phyloP scores from a whole-genome alignment of 2,888 invertebrate species.

The Sminthurides aquaticus region DNA sequence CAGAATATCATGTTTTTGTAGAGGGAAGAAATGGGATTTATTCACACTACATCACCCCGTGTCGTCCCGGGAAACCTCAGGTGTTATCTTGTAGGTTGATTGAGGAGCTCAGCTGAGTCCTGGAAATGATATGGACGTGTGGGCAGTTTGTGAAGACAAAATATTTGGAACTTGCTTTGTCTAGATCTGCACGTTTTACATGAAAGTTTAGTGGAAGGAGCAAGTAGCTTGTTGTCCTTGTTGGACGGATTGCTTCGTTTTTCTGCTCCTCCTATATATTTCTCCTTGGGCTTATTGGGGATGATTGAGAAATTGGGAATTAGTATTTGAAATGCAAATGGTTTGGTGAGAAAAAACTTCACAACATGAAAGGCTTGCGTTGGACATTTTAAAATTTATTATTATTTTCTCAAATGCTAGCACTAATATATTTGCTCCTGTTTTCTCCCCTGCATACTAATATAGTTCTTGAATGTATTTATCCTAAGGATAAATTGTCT shows the following conservation, averaged over 20 bases:
- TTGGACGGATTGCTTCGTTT: too few relatives aligned
- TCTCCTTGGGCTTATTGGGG: background rate
- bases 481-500: background rate
- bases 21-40: background rate
- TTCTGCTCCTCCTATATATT: background rate
- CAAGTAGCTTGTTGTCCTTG: too few relatives aligned
- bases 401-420: conserved; percentile 8
- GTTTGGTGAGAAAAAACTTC: background rate
- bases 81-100: background rate
- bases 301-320: background rate
- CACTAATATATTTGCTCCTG: conserved; percentile 18
- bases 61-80: background rate
- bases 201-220: too few relatives aligned
- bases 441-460: conserved; percentile 17
- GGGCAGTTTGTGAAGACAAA: background rate
- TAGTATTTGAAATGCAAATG: too few relatives aligned
- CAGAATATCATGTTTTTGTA: background rate
- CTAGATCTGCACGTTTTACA: too few relatives aligned
- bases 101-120: too few relatives aligned
- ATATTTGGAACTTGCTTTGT: background rate
- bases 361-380: background rate
- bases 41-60: background rate
- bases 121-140: too few relatives aligned
- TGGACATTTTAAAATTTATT: conserved; percentile 11
- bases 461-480: background rate